phyloP scores from a whole-genome alignment of 1,140 invertebrate genomes.

The Halictus rubicundus region DNA sequence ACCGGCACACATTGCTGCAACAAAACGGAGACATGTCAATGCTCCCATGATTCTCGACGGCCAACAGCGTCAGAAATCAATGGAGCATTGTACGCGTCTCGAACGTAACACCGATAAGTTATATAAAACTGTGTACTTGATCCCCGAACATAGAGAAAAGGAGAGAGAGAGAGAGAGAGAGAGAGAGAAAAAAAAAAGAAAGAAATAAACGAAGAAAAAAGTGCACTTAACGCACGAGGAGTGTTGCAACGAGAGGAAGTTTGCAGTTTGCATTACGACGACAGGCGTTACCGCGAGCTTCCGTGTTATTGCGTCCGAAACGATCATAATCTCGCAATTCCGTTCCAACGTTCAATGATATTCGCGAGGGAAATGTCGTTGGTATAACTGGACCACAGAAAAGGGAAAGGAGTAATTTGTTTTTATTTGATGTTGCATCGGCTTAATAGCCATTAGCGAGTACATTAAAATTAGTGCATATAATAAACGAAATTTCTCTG shows the following conservation, averaged over 20 bases:
- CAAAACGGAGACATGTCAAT: not conserved
- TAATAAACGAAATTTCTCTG: too few species aligned
- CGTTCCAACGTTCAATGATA: not conserved
- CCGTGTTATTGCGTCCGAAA: constrained; percentile 20
- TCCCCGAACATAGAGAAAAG: too few species aligned
- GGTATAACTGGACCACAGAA: constrained; percentile 15
- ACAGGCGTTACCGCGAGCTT: constrained; percentile 7
- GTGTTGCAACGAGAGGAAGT: constrained; percentile 7
- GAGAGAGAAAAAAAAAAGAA: too few species aligned
- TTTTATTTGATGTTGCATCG: too few species aligned
- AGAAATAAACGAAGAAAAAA: not conserved
- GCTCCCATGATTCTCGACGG: not conserved
- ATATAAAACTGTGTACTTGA: not conserved
- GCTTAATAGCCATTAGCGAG: constrained; percentile 2
- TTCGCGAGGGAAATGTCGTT: not conserved
- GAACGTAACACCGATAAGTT: not conserved
- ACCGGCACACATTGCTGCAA: not conserved
- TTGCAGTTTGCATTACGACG: not conserved
- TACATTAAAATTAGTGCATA: constrained; percentile 25
- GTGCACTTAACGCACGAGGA: not conserved
- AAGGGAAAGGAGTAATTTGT: constrained; percentile 33
- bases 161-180: too few species aligned
- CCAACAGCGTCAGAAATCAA: not conserved
- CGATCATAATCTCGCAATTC: constrained; percentile 2
- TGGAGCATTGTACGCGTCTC: not conserved